Base-by-base conservation (phyloP, 2,797 vertebrate genomes). In the Tapirus indicus region DNA sequence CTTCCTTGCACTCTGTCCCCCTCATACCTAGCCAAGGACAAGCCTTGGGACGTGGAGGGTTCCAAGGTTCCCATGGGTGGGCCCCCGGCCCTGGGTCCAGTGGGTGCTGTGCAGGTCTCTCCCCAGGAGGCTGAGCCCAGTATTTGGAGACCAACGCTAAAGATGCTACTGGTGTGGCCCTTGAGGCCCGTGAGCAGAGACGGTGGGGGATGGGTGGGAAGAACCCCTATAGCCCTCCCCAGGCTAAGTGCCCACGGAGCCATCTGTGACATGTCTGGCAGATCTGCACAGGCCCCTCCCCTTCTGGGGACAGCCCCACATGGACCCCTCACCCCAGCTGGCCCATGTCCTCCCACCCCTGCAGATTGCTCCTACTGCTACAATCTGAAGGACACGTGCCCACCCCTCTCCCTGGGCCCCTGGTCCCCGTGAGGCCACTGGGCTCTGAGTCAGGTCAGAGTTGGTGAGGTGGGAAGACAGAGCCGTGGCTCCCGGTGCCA, bases 81-180 rank as follows among this genome's bases (percentile, higher is more conserved):
- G 38, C 20, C 18, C 41, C 58, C 21, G 12, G 87, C 41, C 56
- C 52, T 80, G 87, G 32, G 27, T 69, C 52, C 66, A 47, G 32
- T 10, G 38, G 10, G 25, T 5, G 4, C 4, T 5, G 6, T 1
- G 0, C 29, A 94, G 92, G 80, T 69, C 25, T 82, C 54, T 74
- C 49, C 49, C 23, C 89, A 88, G 32, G 93, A 94, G 56, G 96
- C 91, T 6, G 85, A 38, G 83, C 87, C 12, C 64, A 35, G 23
- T 97, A 97, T 68, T 97, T 97, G 62, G 95, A 98, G 74, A 95
- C 77, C 54, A 96, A 94, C 13, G 94, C 95, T 68, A 95, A 96
- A 86, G 95, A 91, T 20, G 66, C 86, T 10, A 20, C 74, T 32
- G 97, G 94, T 0, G 69, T 96, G 56, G 91, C 95, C 10, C 54